Evolutionary conservation across 2,888 invertebrate species (phyloP), one percentile per base, ranked within the genome.

Genomic region (Macaria notata): DNA sequence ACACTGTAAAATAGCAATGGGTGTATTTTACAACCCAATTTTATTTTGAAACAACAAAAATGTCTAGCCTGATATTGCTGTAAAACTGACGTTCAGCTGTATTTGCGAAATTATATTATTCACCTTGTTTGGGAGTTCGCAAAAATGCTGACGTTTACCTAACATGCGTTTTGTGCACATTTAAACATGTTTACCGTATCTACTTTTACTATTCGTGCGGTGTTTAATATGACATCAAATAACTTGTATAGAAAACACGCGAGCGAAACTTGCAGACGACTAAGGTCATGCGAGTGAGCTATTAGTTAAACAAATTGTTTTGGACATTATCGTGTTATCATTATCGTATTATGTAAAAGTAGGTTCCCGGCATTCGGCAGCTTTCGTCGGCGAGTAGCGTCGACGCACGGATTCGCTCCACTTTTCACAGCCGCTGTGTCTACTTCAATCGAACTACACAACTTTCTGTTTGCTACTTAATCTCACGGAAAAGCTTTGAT

Each of bases 401-500:
- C 68, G 71, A 73, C 75, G 73, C 60, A 62, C 68, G 69, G 70
- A 72, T 73, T 76, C 71, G 77, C 70, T 78, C 79, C 71, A 82
- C 78, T 80, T 83, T 83, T 76, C 68, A 68, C 73, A 56, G 54
- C 29, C 50, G 41, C 57, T 54, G 58, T 57, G 59, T 57, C 56
- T 54, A 47, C 47, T 44, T 38, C 46, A 46, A 49, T 41, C 43
- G 46, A 46, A 46, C 59, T 56, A 51, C 49, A 59, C 63, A 69
- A 76, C 78, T 83, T 83, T 79, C 78, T 75, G 79, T 73, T 72
- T 70, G 65, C 69, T 59, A 68, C 60, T 71, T 67, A 64, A 66
- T 57, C 50, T 38, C 43, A 54, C 43, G 36, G 42, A 45, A 45
- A 55, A 56, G 56, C 59, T 61, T 61, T 54, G 58, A 61, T 44